These are phyloP conservation scores for Antedon mediterranea DNA, from an alignment of 53 echinoderm and acorn worm genomes.

Conservation along the genomic window DNA sequence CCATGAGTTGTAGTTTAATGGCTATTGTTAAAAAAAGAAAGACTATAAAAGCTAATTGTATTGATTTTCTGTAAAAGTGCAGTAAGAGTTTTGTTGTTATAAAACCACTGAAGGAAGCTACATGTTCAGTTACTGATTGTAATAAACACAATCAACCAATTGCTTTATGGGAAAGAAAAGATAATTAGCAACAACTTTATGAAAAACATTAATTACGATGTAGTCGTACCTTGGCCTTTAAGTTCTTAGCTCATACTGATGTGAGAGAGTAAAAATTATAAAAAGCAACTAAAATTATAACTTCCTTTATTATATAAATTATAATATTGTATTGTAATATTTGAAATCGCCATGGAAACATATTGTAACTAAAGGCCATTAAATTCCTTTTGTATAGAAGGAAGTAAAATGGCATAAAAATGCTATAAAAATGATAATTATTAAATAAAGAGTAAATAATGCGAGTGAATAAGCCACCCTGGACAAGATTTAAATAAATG, in stretches of 20 bases:
- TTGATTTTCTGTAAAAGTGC: neutral
- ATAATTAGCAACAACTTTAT: too few relatives aligned
- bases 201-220: too few relatives aligned
- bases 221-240: too few relatives aligned
- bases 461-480: neutral
- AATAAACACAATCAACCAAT: too few relatives aligned
- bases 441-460: neutral
- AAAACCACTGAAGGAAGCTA: neutral
- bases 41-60: neutral
- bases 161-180: too few relatives aligned
- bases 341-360: neutral
- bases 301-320: neutral
- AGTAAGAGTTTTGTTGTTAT: neutral
- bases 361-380: neutral
- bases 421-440: neutral
- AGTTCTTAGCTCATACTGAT: too few relatives aligned
- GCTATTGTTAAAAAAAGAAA: neutral
- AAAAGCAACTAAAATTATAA: too few relatives aligned
- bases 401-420: neutral
- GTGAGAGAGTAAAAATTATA: too few relatives aligned
- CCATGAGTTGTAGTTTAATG: neutral
- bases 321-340: too few relatives aligned
- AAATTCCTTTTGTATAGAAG: neutral
- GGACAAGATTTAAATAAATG: neutral
- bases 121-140: too few relatives aligned